phyloP scores from a whole-genome alignment of 2,888 invertebrate genomes.

The Agrotis clavis region DNA sequence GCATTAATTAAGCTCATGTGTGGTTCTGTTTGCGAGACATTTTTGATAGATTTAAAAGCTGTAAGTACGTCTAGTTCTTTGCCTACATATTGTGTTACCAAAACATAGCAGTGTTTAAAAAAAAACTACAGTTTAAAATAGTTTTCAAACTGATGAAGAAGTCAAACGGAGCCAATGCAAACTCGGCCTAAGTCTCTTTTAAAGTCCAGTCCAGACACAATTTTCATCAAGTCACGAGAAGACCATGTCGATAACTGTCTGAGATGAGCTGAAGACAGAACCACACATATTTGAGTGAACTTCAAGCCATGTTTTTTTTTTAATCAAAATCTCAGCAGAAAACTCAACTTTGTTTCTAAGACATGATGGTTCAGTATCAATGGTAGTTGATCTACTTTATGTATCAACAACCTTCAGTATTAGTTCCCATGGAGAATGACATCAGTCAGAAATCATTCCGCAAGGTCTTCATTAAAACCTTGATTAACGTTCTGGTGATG shows the following conservation, averaged over 20 bases:
- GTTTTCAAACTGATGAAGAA: too few species aligned
- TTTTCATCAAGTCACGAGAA: too few species aligned
- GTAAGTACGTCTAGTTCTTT: neutral
- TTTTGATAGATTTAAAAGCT: conserved; percentile 4
- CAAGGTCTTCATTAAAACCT: conserved; percentile 23
- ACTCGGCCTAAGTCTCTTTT: too few species aligned
- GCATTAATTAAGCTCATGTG: conserved; percentile 38
- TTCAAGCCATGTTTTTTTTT: neutral
- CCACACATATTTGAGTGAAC: too few species aligned
- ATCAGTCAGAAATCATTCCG: conserved; percentile 21
- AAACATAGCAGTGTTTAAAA: neutral
- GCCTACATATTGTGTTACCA: neutral
- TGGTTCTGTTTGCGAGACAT: conserved; percentile 12
- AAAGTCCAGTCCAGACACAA: too few species aligned
- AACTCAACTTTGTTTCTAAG: neutral
- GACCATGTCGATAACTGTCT: too few species aligned
- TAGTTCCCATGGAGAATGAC: conserved; percentile 16
- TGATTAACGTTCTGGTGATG: conserved; percentile 13
- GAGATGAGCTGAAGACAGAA: too few species aligned
- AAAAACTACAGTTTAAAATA: too few species aligned
- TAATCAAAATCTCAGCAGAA: neutral
- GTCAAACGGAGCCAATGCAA: too few species aligned
- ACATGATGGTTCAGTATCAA: neutral
- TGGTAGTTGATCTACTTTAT: neutral
- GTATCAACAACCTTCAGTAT: neutral